Conservation (phyloP, 2,113 vertebrate species). For the Saguinus midas region DNA sequence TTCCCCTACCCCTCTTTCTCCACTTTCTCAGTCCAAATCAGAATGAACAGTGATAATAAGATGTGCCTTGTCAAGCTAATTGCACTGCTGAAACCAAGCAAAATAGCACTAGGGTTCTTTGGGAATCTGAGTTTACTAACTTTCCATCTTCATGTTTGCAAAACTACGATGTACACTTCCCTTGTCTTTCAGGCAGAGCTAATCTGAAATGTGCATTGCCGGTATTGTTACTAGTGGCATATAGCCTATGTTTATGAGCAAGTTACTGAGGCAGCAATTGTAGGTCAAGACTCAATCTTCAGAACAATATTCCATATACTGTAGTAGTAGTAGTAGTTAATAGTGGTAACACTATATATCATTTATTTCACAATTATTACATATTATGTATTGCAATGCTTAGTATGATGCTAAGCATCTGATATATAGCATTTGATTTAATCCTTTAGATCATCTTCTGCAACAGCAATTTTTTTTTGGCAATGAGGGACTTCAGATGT, state of each 20-base stretch:
- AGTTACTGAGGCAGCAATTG: not conserved
- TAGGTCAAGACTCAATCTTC: not conserved
- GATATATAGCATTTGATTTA: not conserved
- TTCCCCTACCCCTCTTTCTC: not conserved
- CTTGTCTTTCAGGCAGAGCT: not conserved
- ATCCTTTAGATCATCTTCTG: not conserved
- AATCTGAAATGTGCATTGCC: not conserved
- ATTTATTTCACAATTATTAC: not conserved
- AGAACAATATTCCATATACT: not conserved
- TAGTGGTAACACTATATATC: not conserved
- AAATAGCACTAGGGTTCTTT: not conserved
- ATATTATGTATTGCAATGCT: not conserved
- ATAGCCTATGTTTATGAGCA: not conserved
- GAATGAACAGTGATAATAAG: slow-evolving; percentile 25
- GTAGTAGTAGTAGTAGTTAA: not conserved
- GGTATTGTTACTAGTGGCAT: not conserved
- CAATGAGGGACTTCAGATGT: not conserved
- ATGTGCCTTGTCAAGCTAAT: slow-evolving; percentile 20
- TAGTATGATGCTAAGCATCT: not conserved
- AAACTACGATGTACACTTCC: not conserved
- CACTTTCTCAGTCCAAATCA: not conserved
- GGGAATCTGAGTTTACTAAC: not conserved
- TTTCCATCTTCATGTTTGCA: not conserved
- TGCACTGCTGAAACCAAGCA: slow-evolving; percentile 1
- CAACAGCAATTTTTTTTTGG: not conserved